A percentile compares a stretch with the other conserved stretches of the same genome.
phyloP scores from a whole-genome alignment of 2,113 vertebrate genomes.

The cattle (Bos taurus) region ARS-UCD2.0 NC_037328.1:60782001-60782500 shows the following conservation, averaged over 20 bases:
- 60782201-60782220: neutral
- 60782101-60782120: neutral
- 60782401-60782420: neutral
- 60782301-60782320: neutral
- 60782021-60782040: neutral
- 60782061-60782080: neutral
- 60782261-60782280: neutral
- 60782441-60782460: neutral
- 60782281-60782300: neutral
- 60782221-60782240: neutral
- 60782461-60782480: neutral
- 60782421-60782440: neutral
- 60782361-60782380: neutral
- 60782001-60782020: neutral
- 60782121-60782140: neutral
- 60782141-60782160: neutral
- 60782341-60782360: neutral
- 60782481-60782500: neutral
- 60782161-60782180: neutral
- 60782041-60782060: neutral
- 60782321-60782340: constrained; percentile 27
- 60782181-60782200: neutral
- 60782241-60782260: neutral
- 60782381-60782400: neutral
- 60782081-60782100: neutral